These are phyloP conservation scores for Drosophila affinis DNA, from an alignment of 2,888 invertebrate species.

Conservation along the genomic window DNA sequence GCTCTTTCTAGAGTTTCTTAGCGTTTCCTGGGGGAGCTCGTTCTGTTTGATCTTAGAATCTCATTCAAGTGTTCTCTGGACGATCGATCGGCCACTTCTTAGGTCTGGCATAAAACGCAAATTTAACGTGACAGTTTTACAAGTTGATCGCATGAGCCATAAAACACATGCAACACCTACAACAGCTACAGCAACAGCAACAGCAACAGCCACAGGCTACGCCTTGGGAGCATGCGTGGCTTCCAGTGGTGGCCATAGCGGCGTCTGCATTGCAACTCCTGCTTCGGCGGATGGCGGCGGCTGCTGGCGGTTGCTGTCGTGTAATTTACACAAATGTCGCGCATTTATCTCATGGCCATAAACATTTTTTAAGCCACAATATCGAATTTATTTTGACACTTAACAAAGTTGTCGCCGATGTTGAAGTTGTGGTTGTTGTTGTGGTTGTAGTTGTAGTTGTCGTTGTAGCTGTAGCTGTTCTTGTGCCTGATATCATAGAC, in stretches of 20 bases:
- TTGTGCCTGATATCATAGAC: slow-evolving; percentile 62
- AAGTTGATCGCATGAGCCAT: slow-evolving; percentile 78
- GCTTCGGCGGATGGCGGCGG: slow-evolving; percentile 31
- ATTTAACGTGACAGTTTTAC: slow-evolving; percentile 78
- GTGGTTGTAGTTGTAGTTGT: slow-evolving; percentile 39
- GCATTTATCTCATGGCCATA: slow-evolving; percentile 77
- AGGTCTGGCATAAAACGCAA: slow-evolving; percentile 72
- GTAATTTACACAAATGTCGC: slow-evolving; percentile 80
- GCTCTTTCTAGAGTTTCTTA: not conserved
- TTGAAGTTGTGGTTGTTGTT: slow-evolving; percentile 42
- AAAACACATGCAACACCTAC: slow-evolving; percentile 80
- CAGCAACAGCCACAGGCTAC: slow-evolving; percentile 22
- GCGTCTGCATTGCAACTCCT: slow-evolving; percentile 15
- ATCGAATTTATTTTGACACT: slow-evolving; percentile 80
- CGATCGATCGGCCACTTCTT: slow-evolving; percentile 30
- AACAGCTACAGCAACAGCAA: slow-evolving; percentile 50
- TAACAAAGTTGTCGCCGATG: slow-evolving; percentile 78
- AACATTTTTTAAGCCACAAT: slow-evolving; percentile 79
- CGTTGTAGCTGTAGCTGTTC: slow-evolving; percentile 28
- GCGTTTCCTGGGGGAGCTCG: not conserved
- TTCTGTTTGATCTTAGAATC: slow-evolving; percentile 63
- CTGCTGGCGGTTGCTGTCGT: slow-evolving; percentile 63
- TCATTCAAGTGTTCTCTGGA: slow-evolving; percentile 7
- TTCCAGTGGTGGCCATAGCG: slow-evolving; percentile 55
- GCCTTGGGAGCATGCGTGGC: slow-evolving; percentile 69